Base-by-base conservation (phyloP, 2,113 vertebrate genomes). In the Hymenochirus boettgeri region DNA sequence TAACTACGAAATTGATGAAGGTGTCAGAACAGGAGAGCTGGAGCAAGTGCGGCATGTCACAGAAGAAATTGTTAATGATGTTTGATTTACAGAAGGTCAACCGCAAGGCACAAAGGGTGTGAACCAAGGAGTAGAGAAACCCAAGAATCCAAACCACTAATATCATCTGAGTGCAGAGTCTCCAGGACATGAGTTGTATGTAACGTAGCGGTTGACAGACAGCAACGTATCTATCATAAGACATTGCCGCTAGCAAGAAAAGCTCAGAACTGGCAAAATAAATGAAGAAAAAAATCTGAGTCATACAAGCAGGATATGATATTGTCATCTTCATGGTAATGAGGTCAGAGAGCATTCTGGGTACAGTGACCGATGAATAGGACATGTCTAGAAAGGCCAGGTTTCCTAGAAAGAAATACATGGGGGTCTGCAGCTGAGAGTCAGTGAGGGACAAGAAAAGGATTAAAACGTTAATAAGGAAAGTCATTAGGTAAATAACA, bases 351-450 rank as follows among this genome's bases (percentile, higher is more conserved):
- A 79, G 59, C 63, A 79, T 65, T 35, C 66, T 73, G 3, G 74
- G 73, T 2, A 71, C 22, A 11, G 69, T 73, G 27, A 71, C 77
- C 0, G 67, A 73, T 1, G 73, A 59, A 3, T 64, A 74, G 23
- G 52, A 72, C 22, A 75, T 48, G 2, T 79, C 74, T 27, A 75
- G 3, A 12, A 75, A 60, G 26, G 74, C 72, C 2, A 75, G 19
- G 3, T 73, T 76, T 7, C 61, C 54, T 24, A 73, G 39, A 51
- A 77, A 77, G 59, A 79, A 76, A 22, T 76, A 77, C 78, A 74
- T 77, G 33, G 74, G 73, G 0, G 17, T 76, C 3, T 75, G 67
- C 37, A 79, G 74, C 6, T 70, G 55, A 1, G 58, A 1, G 2
- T 75, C 71, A 10, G 72, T 46, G 4, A 53, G 21, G 17, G 61